phyloP scores from a whole-genome alignment of 2,888 invertebrate genomes.

The Ochropleura plecta region DNA sequence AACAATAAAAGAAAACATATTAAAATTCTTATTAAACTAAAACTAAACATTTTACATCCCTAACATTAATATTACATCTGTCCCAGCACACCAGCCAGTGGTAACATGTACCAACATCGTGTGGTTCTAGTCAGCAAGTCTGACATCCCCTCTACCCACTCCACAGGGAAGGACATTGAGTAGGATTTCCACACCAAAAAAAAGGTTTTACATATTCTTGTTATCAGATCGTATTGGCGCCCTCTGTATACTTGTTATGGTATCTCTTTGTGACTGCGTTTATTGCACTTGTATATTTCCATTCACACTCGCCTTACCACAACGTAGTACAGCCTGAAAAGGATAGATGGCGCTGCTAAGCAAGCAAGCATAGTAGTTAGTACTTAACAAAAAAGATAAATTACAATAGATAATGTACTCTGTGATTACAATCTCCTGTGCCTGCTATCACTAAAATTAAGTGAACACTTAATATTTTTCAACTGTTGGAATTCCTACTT shows the following conservation, averaged over 20 bases:
- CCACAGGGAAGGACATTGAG: background rate
- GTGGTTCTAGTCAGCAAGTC: background rate
- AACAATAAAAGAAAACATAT: no score
- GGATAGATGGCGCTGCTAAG: slow-evolving; percentile 22
- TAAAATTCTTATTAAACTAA: no score
- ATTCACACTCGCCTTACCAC: no score
- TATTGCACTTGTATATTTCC: background rate
- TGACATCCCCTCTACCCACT: background rate
- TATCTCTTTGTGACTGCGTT: no score
- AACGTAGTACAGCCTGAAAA: background rate
- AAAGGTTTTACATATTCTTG: no score
- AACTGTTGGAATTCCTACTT: background rate
- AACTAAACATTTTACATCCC: no score
- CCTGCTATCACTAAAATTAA: no score
- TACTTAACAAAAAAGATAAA: background rate
- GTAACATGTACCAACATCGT: background rate
- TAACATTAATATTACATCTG: no score
- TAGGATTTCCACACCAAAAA: background rate
- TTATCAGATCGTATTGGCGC: background rate
- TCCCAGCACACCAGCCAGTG: background rate
- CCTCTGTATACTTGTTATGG: slow-evolving; percentile 2
- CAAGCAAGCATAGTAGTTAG: background rate
- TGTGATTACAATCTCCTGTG: no score
- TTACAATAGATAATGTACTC: no score
- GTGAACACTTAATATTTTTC: no score